Evolutionary conservation across 30 jellyfish, hydroid and myxozoan species (phyloP).

Genomic region (Aurelia sp.): DNA sequence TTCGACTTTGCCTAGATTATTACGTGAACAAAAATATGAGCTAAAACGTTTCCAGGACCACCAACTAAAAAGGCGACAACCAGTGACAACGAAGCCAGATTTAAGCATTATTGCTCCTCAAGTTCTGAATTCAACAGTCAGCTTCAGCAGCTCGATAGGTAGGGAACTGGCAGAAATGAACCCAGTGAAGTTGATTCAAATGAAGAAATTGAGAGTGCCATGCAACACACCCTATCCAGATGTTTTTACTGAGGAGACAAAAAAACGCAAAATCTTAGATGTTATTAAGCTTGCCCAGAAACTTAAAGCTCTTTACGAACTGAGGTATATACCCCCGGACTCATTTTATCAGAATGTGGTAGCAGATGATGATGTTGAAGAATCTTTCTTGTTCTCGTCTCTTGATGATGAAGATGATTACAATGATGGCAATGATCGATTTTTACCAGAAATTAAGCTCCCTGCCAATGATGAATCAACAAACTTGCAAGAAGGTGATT

Average conservation of each 20-base stretch:
- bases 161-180: slow-evolving; percentile 40
- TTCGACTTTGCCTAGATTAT: slow-evolving; percentile 18
- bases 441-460: not conserved
- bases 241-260: not conserved
- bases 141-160: slow-evolving; percentile 39
- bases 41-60: slow-evolving; percentile 6
- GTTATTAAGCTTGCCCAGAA: slow-evolving; percentile 49
- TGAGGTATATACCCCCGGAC: slow-evolving; percentile 21
- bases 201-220: slow-evolving; percentile 28
- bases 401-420: not conserved
- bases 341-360: not conserved
- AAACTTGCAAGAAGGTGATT: not conserved
- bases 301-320: slow-evolving; percentile 17
- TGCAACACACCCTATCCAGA: slow-evolving; percentile 36
- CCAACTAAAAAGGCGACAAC: slow-evolving; percentile 7
- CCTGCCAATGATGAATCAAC: not conserved
- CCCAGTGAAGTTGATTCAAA: slow-evolving; percentile 15
- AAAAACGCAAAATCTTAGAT: slow-evolving; percentile 28
- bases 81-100: not conserved
- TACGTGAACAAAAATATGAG: slow-evolving; percentile 6
- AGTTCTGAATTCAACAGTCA: not conserved
- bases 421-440: not conserved
- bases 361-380: not conserved
- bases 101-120: not conserved
- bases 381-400: not conserved